Base-by-base conservation (phyloP, 2,888 invertebrate genomes). In the Nymphalis polychloros region DNA sequence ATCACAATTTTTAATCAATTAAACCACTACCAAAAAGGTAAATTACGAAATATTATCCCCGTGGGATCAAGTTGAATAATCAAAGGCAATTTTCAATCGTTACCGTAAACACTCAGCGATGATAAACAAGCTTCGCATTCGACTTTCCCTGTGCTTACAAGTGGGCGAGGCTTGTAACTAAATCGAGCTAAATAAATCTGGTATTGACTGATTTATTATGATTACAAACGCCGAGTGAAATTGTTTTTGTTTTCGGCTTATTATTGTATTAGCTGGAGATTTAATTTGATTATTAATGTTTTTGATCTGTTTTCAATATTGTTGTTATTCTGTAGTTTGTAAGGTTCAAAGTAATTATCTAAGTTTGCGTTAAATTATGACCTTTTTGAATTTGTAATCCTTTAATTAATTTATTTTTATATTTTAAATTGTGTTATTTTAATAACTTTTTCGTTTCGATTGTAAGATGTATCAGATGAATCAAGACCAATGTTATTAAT, bases 101-200 rank as follows among this genome's bases (percentile, higher is more conserved):
- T 70, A 60, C 63, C 59, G 64, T 70, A 68, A 68, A 70, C 35
- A 35, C 50, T 19, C 2, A 41, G 41, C 41, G 61, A 63, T 65
- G 66, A 67, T 71, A 69, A 70, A 70, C 66, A 50, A 52, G 64
- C 53, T 50, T 62, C 70, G 61, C 68, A 31, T 31, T 55, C 53
- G 68, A 72, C 68, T 70, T 70, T 70, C 72, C 67, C 72, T 64
- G 69, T 13, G 67, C 64, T 62, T 64, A 59, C 72, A 64, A 66
- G 70, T 72, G 72, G 72, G 72, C 68, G 72, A 68, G 72, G 69
- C 72, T 63, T 55, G 63, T 64, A 50, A 52, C 70, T 72, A 70
- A 72, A 72, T 70, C 70, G 63, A 53, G 60, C 64, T 66, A 53
- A 64, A 72, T 72, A 72, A 70, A 72, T 70, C 72, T 63, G 63